These are phyloP conservation scores for Manis javanica DNA, from an alignment of 2,797 vertebrate species.

Conservation along the genomic window DNA sequence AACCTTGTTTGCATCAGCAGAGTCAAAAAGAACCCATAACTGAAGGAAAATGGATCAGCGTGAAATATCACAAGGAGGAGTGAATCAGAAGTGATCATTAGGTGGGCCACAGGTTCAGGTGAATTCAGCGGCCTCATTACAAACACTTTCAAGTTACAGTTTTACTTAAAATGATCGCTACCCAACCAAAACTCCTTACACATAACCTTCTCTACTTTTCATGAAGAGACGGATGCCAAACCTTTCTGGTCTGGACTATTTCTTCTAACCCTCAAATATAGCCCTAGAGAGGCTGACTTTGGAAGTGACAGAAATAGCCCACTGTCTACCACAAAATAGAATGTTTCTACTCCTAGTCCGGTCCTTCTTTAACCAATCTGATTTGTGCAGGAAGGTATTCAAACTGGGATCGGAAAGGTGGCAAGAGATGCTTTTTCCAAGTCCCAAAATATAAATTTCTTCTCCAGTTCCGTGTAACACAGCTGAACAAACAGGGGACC, in stretches of 20 bases:
- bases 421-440: neutral
- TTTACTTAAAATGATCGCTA: slow-evolving; percentile 32
- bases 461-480: slow-evolving; percentile 32
- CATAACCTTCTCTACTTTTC: slow-evolving; percentile 12
- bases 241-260: slow-evolving; percentile 74
- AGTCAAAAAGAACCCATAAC: neutral
- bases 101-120: slow-evolving; percentile 10
- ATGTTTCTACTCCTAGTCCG: slow-evolving; percentile 45
- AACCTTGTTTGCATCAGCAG: neutral
- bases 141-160: slow-evolving; percentile 27
- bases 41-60: neutral
- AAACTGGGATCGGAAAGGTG: slow-evolving; percentile 54
- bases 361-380: slow-evolving; percentile 32
- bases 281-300: slow-evolving; percentile 65
- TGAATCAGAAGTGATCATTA: neutral
- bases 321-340: slow-evolving; percentile 66
- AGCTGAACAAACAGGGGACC: neutral
- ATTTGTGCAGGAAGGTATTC: slow-evolving; percentile 44
- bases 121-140: neutral
- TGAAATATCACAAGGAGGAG: neutral
- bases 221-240: slow-evolving; percentile 47
- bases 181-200: slow-evolving; percentile 21
- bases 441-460: slow-evolving; percentile 28
- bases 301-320: slow-evolving; percentile 74
- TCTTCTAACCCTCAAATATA: slow-evolving; percentile 77